phyloP scores from a whole-genome alignment of 2,797 vertebrate genomes.

The Hydrocynus forskahlii region DNA sequence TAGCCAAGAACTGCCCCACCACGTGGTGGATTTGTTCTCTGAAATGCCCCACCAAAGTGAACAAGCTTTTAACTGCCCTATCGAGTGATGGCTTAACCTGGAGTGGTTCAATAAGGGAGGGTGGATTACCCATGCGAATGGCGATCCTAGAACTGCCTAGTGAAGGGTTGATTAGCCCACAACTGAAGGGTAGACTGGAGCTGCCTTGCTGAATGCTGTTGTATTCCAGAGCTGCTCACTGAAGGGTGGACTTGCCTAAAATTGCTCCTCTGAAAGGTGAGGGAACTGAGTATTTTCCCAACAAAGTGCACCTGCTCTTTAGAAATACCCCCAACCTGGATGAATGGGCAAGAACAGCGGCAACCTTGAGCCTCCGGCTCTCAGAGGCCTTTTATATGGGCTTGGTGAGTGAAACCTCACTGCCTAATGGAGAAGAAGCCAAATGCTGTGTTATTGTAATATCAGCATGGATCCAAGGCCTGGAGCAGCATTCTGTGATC shows the following conservation, averaged over 20 bases:
- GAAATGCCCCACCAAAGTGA: neutral
- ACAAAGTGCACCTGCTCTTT: neutral
- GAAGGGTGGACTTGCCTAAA: neutral
- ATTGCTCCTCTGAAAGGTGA: neutral
- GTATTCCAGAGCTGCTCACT: neutral
- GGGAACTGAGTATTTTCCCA: neutral
- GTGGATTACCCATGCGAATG: too few species aligned
- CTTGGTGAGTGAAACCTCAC: neutral
- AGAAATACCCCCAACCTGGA: neutral
- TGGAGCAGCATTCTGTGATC: neutral
- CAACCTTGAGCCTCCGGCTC: neutral
- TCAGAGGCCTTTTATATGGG: neutral
- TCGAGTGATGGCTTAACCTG: too few species aligned
- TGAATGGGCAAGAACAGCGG: neutral
- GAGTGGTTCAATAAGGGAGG: too few species aligned
- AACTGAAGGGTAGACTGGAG: neutral
- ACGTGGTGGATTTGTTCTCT: too few species aligned
- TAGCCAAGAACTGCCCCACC: neutral
- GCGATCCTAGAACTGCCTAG: neutral
- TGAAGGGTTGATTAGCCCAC: neutral
- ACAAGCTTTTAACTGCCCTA: too few species aligned
- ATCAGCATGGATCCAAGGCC: neutral
- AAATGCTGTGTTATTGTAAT: neutral
- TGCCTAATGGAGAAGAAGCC: neutral
- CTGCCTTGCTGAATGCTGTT: too few species aligned